Evolutionary conservation across 2,888 invertebrate species (phyloP), one percentile per base, ranked within the genome.

Genomic region (Pseudolycoriella hygida): DNA sequence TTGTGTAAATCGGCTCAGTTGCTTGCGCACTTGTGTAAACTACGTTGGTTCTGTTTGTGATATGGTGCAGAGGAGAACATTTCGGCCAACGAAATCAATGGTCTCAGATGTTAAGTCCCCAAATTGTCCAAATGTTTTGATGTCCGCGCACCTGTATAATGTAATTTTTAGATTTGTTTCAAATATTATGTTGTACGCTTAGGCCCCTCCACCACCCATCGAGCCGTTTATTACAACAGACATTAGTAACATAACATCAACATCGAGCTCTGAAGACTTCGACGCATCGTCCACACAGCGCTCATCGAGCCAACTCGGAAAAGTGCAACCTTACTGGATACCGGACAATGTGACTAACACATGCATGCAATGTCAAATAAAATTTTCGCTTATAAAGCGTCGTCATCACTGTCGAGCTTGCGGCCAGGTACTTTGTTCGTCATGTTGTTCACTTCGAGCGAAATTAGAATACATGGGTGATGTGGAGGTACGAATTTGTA

Each of bases 391-490:
- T 50, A 73, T 88, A 43, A 82, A 80, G 59, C 70, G 88, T 39
- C 69, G 89, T 32, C 90, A 92, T 64, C 89, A 90, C 63, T 90
- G 89, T 59, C 69, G 89, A 44, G 85, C 86, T 41, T 89, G 88
- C 59, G 88, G 88, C 50, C 74, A 80, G 67, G 82, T 89, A 2
- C 66, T 87, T 15, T 87, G 86, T 62, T 77, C 78, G 20, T 72
- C 76, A 48, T 88, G 87, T 59, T 86, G 86, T 57, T 77, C 73
- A 46, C 69, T 77, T 59, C 79, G 76, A 58, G 76, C 76, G 50
- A 72, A 73, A 52, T 65, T 88, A 46, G 74, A 76, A 49, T 87
- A 85, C 60, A 68, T 85, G 59, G 76, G 76, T 39, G 74, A 74
- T 55, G 72, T 76, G n/a, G 83, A 84, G 57, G 83, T 78, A 0